phyloP scores from a whole-genome alignment of 1,140 invertebrate genomes.

The Psilanteris sp. region DNA sequence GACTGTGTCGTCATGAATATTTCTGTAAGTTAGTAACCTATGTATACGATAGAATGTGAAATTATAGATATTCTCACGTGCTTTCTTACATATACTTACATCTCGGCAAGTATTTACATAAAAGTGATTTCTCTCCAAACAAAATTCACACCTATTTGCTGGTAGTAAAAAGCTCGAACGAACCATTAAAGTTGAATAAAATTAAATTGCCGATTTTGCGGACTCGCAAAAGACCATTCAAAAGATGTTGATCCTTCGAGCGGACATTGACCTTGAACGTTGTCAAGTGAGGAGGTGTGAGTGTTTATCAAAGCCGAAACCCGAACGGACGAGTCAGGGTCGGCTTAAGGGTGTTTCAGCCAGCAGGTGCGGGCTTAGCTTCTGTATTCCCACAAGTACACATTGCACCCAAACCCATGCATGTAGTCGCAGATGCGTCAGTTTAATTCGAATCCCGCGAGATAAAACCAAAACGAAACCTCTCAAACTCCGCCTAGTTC shows the following conservation, averaged over 20 bases:
- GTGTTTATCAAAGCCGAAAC: constrained; percentile 44
- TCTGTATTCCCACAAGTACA: constrained; percentile 57
- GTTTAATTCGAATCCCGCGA: constrained; percentile 65
- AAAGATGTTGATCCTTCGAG: constrained; percentile 4
- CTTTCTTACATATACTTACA: not conserved
- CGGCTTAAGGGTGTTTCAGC: constrained; percentile 67
- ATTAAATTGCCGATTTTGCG: not conserved
- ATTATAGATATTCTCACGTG: constrained; percentile 51
- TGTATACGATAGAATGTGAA: constrained; percentile 45
- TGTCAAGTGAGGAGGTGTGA: not conserved
- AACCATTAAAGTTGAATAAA: constrained; percentile 3
- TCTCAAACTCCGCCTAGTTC: constrained; percentile 34
- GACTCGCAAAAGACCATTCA: constrained; percentile 6
- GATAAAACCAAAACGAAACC: constrained; percentile 68
- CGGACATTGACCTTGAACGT: constrained; percentile 31
- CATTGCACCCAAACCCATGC: constrained; percentile 34
- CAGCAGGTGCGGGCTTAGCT: constrained; percentile 65
- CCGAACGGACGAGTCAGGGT: constrained; percentile 50
- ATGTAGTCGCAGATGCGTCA: constrained; percentile 47
- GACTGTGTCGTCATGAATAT: constrained; percentile 53
- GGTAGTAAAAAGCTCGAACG: constrained; percentile 5
- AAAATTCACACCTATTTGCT: not conserved
- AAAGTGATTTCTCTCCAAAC: constrained; percentile 26
- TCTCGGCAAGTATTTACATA: constrained; percentile 10
- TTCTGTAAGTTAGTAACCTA: constrained; percentile 53